Evolutionary conservation across 2,888 invertebrate species (phyloP).

Genomic region (Brachyopa scutellaris): DNA sequence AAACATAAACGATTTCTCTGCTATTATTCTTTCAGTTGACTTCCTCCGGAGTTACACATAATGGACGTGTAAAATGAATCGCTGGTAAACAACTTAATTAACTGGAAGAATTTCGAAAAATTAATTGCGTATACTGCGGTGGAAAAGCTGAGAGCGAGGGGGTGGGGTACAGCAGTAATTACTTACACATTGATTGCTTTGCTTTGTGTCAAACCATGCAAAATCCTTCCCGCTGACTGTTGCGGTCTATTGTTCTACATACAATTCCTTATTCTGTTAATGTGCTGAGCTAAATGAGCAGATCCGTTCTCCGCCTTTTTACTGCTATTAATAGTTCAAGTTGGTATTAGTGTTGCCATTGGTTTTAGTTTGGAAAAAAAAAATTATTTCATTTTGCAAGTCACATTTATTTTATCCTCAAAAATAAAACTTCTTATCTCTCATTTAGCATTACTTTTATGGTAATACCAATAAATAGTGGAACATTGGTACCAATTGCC

Average conservation of each 20-base stretch:
- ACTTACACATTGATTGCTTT: conserved; percentile 39
- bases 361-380: too few relatives aligned
- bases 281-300: conserved; percentile 52
- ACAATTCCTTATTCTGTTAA: conserved; percentile 56
- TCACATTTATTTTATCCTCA: too few relatives aligned
- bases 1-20: conserved; percentile 39
- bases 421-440: too few relatives aligned
- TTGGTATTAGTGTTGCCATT: too few relatives aligned
- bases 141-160: not conserved
- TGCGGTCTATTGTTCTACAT: conserved; percentile 48
- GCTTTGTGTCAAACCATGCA: conserved; percentile 35
- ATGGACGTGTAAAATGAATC: conserved; percentile 51
- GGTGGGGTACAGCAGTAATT: not conserved
- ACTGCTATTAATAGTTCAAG: not conserved
- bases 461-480: too few relatives aligned
- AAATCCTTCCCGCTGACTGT: conserved; percentile 23
- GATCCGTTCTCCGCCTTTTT: conserved; percentile 7
- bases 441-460: too few relatives aligned
- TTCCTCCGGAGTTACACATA: conserved; percentile 36
- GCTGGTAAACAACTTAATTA: conserved; percentile 65
- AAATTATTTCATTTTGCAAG: too few relatives aligned
- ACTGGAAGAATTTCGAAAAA: conserved; percentile 53
- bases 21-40: conserved; percentile 32
- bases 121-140: conserved; percentile 36
- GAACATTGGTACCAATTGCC: too few relatives aligned